A percentile compares a stretch with the other conserved stretches of the same genome.
Conservation (phyloP, 2,888 invertebrate genomes). For the Bellardia pandia region DNA sequence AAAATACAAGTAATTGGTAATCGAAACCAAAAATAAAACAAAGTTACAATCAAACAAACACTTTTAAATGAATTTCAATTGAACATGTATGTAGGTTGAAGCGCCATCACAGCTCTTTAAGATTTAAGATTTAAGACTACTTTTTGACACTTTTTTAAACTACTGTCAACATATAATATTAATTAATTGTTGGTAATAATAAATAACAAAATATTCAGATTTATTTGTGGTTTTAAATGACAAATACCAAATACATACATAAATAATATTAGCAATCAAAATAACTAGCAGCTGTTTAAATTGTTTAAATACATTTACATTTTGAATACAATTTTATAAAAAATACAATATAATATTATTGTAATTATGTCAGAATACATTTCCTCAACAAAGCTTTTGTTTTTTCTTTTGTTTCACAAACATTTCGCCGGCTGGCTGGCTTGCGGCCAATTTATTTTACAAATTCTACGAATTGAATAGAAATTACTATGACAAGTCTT, state of each 20-base stretch:
- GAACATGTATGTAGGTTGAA: conserved; percentile 16
- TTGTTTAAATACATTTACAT: no score
- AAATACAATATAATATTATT: no score
- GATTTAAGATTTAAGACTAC: not conserved
- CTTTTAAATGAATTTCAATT: not conserved
- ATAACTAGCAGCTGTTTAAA: no score
- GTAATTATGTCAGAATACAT: no score
- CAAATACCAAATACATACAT: no score
- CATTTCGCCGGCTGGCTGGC: not conserved
- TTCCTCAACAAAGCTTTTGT: not conserved
- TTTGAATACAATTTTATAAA: no score
- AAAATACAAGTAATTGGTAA: conserved; percentile 18
- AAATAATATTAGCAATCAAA: no score
- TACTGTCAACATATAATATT: conserved; percentile 8
- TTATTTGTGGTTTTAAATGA: no score
- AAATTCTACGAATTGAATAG: conserved; percentile 14
- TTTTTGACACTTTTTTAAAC: conserved; percentile 32
- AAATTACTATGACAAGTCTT: not conserved
- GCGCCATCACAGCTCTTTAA: conserved; percentile 22
- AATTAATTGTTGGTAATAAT: conserved; percentile 12
- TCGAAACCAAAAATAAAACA: not conserved
- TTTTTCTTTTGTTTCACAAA: not conserved
- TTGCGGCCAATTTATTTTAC: not conserved
- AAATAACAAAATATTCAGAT: no score
- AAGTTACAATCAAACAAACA: not conserved